Conservation (phyloP, 1,140 invertebrate species). For the Thrips palmi region DNA sequence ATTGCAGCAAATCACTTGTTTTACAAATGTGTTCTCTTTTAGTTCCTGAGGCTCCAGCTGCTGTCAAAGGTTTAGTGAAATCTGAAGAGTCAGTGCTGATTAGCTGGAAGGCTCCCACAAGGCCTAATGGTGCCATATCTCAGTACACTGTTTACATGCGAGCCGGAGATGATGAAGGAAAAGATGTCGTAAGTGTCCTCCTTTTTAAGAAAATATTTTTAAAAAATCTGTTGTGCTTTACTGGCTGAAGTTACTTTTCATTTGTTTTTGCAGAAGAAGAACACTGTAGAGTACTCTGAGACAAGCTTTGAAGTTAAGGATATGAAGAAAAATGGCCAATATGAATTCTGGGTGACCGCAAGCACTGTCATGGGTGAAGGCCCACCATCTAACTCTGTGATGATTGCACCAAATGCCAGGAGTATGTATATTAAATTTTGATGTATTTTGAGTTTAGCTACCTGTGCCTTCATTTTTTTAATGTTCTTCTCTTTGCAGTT, state of each 20-base stretch:
- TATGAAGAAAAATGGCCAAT: slow-evolving; percentile 57
- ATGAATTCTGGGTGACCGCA: slow-evolving; percentile 89
- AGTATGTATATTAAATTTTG: slow-evolving; percentile 25
- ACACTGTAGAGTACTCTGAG: no score
- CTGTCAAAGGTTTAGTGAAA: slow-evolving; percentile 83
- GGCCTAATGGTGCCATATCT: slow-evolving; percentile 81
- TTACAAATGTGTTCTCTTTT: slow-evolving; percentile 16
- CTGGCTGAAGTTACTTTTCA: no score
- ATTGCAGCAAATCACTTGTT: not conserved
- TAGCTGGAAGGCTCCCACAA: slow-evolving; percentile 79
- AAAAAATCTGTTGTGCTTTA: not conserved
- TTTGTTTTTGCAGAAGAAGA: slow-evolving; percentile 25
- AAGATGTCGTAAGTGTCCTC: no score
- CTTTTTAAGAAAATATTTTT: slow-evolving; percentile 3
- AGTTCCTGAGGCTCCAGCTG: slow-evolving; percentile 83
- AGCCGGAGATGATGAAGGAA: slow-evolving; percentile 42
- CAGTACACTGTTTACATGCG: slow-evolving; percentile 87
- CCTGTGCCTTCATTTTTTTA: not conserved
- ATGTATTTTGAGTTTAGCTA: not conserved
- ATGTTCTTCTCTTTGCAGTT: slow-evolving; percentile 33
- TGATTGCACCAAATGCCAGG: slow-evolving; percentile 61
- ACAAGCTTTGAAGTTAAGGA: slow-evolving; percentile 69
- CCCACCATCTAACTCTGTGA: slow-evolving; percentile 66
- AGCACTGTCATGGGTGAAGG: slow-evolving; percentile 86
- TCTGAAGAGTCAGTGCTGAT: slow-evolving; percentile 78